These are phyloP conservation scores for Enteromius afrohamiltoni DNA, from an alignment of 2,797 vertebrate species.

Conservation along the genomic window DNA sequence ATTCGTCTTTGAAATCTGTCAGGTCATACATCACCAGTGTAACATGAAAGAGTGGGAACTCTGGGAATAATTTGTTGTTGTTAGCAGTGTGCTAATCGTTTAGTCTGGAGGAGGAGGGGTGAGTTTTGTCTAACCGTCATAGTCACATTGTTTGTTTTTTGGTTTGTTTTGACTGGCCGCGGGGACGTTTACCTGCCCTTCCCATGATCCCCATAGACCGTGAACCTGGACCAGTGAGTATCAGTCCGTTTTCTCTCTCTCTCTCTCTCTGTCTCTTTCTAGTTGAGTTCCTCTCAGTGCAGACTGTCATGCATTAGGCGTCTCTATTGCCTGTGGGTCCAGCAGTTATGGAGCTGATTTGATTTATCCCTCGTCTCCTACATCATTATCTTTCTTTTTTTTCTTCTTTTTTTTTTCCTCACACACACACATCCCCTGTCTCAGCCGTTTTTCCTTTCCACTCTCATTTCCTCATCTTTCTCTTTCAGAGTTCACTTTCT, in stretches of 20 bases:
- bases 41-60: neutral
- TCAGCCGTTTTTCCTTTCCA: neutral
- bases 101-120: neutral
- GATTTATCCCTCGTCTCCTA: constrained; percentile 72
- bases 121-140: constrained; percentile 25
- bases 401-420: neutral
- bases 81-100: constrained; percentile 12
- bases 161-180: constrained; percentile 64
- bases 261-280: constrained; percentile 13
- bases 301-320: constrained; percentile 68
- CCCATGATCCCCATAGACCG: constrained; percentile 80
- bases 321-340: constrained; percentile 71
- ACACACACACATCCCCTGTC: neutral
- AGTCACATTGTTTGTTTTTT: constrained; percentile 65
- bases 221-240: constrained; percentile 90
- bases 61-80: neutral
- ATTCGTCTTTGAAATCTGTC: neutral
- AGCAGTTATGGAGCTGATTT: constrained; percentile 70
- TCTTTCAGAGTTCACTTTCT: constrained; percentile 83
- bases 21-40: neutral
- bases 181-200: constrained; percentile 61
- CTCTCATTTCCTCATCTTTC: constrained; percentile 38
- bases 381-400: constrained; percentile 41
- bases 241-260: neutral
- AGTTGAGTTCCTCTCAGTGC: constrained; percentile 47